Conservation (phyloP, 1,140 invertebrate species). For the Trinorchestia longiramus region DNA sequence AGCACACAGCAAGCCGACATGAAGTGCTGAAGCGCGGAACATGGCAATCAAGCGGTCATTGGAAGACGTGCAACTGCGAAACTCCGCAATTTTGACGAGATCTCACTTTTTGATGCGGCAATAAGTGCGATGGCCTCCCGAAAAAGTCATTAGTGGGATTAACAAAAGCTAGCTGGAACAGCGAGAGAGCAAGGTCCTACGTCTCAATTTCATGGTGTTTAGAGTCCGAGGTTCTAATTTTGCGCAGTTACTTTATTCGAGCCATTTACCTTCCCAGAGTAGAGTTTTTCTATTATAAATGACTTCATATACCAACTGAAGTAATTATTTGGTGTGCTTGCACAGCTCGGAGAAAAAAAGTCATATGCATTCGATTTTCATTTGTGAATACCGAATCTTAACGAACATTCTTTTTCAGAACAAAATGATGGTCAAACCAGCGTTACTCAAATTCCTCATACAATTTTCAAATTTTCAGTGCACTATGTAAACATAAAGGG, state of each 20-base stretch:
- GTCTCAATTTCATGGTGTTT: not conserved
- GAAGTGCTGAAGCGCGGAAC: slow-evolving; percentile 27
- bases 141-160: slow-evolving; percentile 51
- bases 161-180: not conserved
- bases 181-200: slow-evolving; percentile 3
- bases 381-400: not conserved
- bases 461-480: not conserved
- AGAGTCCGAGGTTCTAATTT: not conserved
- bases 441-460: not conserved
- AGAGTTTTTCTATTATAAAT: not conserved
- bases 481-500: not conserved
- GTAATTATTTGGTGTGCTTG: not conserved
- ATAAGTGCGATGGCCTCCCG: not conserved
- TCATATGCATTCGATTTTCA: not conserved
- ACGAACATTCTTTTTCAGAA: not conserved
- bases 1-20: not conserved
- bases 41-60: slow-evolving; percentile 31
- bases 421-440: not conserved
- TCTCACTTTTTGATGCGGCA: slow-evolving; percentile 44
- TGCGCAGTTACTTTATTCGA: not conserved
- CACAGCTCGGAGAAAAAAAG: not conserved
- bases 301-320: not conserved
- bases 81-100: slow-evolving; percentile 43
- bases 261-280: not conserved
- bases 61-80: slow-evolving; percentile 31